Conservation (phyloP, 2,113 vertebrate genomes). For the Crotophaga sulcirostris region DNA sequence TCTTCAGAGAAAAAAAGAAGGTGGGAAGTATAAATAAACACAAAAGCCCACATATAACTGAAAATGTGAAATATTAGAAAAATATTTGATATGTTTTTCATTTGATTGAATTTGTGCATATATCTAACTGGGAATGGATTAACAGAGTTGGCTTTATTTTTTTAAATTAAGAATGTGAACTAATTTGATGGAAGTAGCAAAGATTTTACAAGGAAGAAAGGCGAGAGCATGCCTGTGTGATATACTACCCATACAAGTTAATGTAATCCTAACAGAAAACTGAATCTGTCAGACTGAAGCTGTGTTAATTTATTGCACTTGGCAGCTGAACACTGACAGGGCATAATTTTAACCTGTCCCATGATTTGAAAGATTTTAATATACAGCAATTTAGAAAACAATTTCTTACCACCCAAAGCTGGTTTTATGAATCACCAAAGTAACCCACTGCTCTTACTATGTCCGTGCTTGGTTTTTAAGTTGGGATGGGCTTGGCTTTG, state of each 20-base stretch:
- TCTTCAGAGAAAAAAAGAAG: neutral
- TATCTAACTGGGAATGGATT: neutral
- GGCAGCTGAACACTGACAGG: neutral
- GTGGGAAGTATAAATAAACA: neutral
- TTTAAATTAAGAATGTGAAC: neutral
- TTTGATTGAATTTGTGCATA: neutral
- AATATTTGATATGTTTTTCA: neutral
- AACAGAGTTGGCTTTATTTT: neutral
- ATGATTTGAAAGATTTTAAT: neutral
- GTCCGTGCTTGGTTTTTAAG: neutral
- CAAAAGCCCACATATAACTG: neutral
- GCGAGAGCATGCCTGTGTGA: neutral
- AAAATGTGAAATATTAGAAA: neutral
- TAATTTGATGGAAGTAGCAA: neutral
- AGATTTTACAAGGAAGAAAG: neutral
- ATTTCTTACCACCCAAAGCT: neutral
- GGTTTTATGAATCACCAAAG: neutral
- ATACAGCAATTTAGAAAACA: neutral
- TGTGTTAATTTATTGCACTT: neutral
- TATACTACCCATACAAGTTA: neutral
- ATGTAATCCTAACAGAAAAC: neutral
- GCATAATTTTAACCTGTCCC: neutral
- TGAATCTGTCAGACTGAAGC: neutral
- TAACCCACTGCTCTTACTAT: neutral
- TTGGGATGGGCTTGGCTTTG: neutral